A percentile compares a stretch with the other conserved stretches of the same genome.
Conservation (phyloP, 2,797 vertebrate genomes). For the Rhodeus uyekii region DNA sequence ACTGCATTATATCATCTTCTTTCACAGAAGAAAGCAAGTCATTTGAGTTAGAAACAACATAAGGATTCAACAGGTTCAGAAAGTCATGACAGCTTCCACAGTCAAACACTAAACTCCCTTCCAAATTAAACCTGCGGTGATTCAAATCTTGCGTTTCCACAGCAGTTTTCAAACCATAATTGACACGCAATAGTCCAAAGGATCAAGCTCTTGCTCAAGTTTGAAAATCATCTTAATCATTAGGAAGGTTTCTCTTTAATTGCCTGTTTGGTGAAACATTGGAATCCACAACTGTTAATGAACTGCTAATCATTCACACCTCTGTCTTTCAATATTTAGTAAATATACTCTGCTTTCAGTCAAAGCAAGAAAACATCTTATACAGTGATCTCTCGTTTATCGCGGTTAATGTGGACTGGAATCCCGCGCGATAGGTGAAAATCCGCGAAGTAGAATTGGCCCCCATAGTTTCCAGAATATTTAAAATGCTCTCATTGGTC, state of each 20-base stretch:
- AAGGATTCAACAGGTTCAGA: no score
- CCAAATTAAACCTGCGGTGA: slow-evolving; percentile 20
- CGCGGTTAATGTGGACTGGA: no score
- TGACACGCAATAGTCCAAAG: slow-evolving; percentile 19
- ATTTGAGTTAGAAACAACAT: neutral
- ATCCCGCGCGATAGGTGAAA: no score
- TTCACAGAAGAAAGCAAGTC: neutral
- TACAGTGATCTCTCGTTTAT: no score
- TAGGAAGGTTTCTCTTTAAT: slow-evolving; percentile 30
- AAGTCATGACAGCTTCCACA: slow-evolving; percentile 16
- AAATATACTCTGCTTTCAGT: neutral
- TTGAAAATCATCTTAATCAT: slow-evolving; percentile 27
- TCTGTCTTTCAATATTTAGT: neutral
- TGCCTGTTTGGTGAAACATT: slow-evolving; percentile 22
- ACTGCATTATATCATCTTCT: neutral
- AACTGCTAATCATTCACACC: slow-evolving; percentile 4
- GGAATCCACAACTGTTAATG: neutral
- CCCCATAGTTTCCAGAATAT: no score
- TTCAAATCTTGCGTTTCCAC: slow-evolving; percentile 10
- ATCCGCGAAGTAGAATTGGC: no score
- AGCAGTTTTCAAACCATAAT: slow-evolving; percentile 17
- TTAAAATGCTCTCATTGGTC: no score
- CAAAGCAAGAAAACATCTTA: neutral
- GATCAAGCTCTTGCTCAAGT: slow-evolving; percentile 8
- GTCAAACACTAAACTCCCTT: slow-evolving; percentile 1